phyloP scores from a whole-genome alignment of 2,888 invertebrate genomes.

The Platycnemis pennipes region DNA sequence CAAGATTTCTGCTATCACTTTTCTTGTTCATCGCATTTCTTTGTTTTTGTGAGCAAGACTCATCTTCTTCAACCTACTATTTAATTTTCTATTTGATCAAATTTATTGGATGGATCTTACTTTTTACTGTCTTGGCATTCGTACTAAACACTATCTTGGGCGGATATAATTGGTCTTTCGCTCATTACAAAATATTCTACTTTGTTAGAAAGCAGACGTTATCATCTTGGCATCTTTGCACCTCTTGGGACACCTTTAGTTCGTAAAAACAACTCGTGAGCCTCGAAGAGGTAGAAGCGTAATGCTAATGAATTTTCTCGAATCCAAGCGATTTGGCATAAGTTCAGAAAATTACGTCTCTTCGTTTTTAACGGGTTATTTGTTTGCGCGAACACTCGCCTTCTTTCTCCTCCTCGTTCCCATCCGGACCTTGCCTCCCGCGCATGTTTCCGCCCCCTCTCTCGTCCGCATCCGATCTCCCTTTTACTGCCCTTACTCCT shows the following conservation, averaged over 20 bases:
- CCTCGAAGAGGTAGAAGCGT: not conserved
- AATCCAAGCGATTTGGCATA: not conserved
- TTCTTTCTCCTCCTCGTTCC: not conserved
- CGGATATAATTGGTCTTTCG: no score
- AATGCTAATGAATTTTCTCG: not conserved
- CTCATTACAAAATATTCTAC: not conserved
- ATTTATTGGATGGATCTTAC: no score
- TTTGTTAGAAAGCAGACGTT: not conserved
- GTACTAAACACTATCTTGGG: no score
- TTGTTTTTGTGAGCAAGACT: no score
- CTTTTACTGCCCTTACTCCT: not conserved
- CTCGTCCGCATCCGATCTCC: not conserved
- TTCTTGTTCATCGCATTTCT: no score
- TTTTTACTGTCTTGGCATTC: no score
- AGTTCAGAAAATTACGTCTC: not conserved
- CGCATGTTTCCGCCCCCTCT: not conserved
- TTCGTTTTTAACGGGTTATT: not conserved
- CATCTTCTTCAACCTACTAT: no score
- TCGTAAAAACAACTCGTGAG: not conserved
- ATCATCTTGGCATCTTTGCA: not conserved
- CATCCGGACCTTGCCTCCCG: not conserved
- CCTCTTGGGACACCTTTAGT: not conserved
- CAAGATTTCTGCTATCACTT: no score
- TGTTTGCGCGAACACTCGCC: not conserved
- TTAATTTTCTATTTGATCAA: no score